Base-by-base conservation (phyloP, 2,113 vertebrate genomes). In the Esox niger region DNA sequence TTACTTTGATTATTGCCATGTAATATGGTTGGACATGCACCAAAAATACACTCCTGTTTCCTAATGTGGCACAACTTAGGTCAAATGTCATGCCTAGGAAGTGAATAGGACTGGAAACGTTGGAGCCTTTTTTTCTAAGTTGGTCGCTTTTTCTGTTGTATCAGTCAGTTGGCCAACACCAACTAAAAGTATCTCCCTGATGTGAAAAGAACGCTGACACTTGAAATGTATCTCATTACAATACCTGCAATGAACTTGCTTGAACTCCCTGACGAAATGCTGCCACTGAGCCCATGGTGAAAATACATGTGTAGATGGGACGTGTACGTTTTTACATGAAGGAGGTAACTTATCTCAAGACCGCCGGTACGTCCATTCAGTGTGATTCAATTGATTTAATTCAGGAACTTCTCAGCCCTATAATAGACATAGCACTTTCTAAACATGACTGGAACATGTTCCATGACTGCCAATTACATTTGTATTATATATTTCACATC, bases 221-320 rank as follows among this genome's bases (percentile, higher is more conserved):
- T 82, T 85, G 82, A 87, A 86, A 87, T 88, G 86, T 90, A 84
- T 82, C 62, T 69, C 46, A 57, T 62, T 70, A 85, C 59, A 68
- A 61, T 21, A 74, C 58, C 61, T 62, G 59, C 62, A 70, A 67
- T 79, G 68, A 61, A 30, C 64, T 70, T 4, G 47, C 47, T 52
- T 21, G 77, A 67, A 79, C 76, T 62, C 58, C 72, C 68, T 69
- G 54, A 47, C 72, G 63, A 82, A 70, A 79, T 79, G 72, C 86
- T 81, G 65, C 63, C 76, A 81, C 79, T 84, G 85, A 88, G 86
- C 82, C 79, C 68, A 54, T 59, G 27, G 43, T 46, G 46, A 67
- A 61, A 57, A 47, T 20, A 17, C 38, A 15, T 52, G 38, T 63
- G 23, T 68, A 32, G 47, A 15, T 8, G 31, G 2, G 9, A n/a